Evolutionary conservation across 2,113 vertebrate species (phyloP).

Genomic region (Rhipidura dahli): DNA sequence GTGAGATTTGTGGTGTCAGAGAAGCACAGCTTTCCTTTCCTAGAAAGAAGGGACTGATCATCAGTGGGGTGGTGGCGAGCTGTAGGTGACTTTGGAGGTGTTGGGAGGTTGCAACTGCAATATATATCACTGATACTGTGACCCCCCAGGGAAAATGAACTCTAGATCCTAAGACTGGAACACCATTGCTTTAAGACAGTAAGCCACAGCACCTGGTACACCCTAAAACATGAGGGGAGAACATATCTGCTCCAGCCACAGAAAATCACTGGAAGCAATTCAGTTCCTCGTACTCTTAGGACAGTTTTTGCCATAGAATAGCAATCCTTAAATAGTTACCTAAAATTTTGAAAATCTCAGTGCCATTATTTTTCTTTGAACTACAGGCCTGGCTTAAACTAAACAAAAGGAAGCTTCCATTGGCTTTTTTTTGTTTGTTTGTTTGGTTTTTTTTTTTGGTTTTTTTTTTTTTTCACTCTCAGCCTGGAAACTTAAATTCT

Average conservation of each 20-base stretch:
- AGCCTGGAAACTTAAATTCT: conserved; percentile 3
- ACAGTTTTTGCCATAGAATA: neutral
- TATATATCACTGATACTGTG: neutral
- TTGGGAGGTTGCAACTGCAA: neutral
- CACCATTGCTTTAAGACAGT: neutral
- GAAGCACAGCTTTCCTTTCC: neutral
- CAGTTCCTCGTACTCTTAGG: neutral
- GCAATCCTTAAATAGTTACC: neutral
- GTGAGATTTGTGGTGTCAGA: neutral
- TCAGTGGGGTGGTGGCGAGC: neutral
- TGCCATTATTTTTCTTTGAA: neutral
- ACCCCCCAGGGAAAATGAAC: neutral
- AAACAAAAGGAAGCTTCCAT: neutral
- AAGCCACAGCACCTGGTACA: neutral
- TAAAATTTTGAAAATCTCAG: neutral
- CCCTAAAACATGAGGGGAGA: neutral
- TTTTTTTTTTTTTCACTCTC: neutral
- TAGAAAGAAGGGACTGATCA: neutral
- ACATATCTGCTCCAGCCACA: neutral
- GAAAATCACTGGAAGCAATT: neutral
- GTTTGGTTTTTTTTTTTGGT: too few species aligned
- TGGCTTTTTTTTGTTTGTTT: neutral
- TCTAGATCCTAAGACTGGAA: neutral
- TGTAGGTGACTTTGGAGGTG: neutral
- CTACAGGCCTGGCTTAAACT: neutral